These are phyloP conservation scores for Schizaphis graminum DNA, from an alignment of 2,888 invertebrate genomes.

Conservation along the genomic window DNA sequence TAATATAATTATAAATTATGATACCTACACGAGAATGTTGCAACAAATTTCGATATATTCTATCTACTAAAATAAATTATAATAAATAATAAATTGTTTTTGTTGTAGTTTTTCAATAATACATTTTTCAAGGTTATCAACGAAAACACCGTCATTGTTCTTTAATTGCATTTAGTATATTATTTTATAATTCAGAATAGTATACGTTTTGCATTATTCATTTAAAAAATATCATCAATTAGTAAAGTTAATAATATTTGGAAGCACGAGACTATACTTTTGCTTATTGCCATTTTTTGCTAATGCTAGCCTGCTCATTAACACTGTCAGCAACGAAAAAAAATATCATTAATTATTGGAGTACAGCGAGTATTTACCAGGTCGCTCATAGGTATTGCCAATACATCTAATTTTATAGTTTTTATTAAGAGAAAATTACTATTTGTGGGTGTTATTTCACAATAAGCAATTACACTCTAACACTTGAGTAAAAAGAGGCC, in stretches of 20 bases:
- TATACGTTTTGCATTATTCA: not conserved
- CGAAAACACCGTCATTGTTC: not conserved
- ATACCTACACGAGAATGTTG: not conserved
- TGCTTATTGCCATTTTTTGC: not conserved
- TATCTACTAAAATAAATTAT: not conserved
- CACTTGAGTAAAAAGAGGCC: too few species aligned
- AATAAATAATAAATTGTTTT: not conserved
- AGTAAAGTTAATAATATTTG: not conserved
- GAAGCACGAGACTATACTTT: not conserved
- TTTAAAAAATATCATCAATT: not conserved
- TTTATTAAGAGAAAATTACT: too few species aligned
- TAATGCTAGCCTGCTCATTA: not conserved
- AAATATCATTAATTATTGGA: too few species aligned
- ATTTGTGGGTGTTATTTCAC: too few species aligned
- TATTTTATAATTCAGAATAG: not conserved
- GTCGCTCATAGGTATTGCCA: not conserved
- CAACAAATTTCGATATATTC: not conserved
- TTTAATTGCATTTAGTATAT: not conserved
- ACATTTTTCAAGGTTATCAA: not conserved
- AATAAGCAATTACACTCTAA: too few species aligned
- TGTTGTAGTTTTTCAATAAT: not conserved
- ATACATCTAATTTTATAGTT: not conserved
- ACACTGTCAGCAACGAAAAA: too few species aligned
- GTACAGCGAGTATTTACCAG: too few species aligned
- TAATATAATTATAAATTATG: not conserved